A percentile compares a stretch with the other conserved stretches of the same genome.
phyloP scores from a whole-genome alignment of 1,140 invertebrate species.

The Lordiphosa clarofinis region DNA sequence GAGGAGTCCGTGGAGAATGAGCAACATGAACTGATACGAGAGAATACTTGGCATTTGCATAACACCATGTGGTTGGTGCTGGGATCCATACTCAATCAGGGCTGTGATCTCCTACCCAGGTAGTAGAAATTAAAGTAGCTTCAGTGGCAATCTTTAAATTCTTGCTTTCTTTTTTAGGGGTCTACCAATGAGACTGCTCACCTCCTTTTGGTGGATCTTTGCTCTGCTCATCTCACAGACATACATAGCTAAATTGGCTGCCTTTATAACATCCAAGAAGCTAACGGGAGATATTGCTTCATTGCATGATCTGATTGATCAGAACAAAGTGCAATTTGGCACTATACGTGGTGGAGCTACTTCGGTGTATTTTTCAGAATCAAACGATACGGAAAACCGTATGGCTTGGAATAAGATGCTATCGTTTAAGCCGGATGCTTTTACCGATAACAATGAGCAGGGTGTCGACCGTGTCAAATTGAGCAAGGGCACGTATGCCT shows the following conservation, averaged over 20 bases:
- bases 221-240: conserved; percentile 96
- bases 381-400: conserved; percentile 87
- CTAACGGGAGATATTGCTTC: conserved; percentile 91
- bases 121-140: conserved; percentile 75
- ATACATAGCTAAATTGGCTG: conserved; percentile 97
- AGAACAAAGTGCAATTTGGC: conserved; percentile 94
- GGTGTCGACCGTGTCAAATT: conserved; percentile 89
- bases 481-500: conserved; percentile 86
- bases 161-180: conserved; percentile 81
- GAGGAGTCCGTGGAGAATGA: conserved; percentile 87
- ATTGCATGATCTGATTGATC: conserved; percentile 92
- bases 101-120: conserved; percentile 89
- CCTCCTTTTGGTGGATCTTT: conserved; percentile 97
- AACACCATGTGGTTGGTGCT: conserved; percentile 89
- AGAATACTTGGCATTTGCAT: conserved; percentile 88
- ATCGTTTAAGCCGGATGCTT: conserved; percentile 88
- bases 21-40: conserved; percentile 84
- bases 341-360: conserved; percentile 86
- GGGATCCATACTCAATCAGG: conserved; percentile 89
- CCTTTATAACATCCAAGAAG: conserved; percentile 93
- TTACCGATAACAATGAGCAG: conserved; percentile 88
- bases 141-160: not conserved
- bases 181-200: conserved; percentile 89
- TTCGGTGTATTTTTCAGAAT: conserved; percentile 82
- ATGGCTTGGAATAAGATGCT: conserved; percentile 89